A percentile compares a stretch with the other conserved stretches of the same genome.
These are phyloP conservation scores for Platypus cylindrus DNA, from an alignment of 2,888 invertebrate genomes.

Conservation along the genomic window DNA sequence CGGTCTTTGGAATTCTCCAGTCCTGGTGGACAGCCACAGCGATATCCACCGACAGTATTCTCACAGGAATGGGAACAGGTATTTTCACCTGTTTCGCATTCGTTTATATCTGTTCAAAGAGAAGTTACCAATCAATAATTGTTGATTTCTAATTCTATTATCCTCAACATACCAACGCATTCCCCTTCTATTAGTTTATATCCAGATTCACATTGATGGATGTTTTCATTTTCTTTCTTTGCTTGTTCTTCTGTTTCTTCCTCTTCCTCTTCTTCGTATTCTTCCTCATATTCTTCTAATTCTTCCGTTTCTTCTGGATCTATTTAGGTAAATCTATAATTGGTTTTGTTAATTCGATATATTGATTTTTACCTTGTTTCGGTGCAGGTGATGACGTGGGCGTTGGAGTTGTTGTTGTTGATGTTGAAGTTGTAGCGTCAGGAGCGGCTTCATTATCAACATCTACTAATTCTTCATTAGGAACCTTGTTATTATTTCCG, in stretches of 20 bases:
- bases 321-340: not conserved
- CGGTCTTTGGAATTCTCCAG: constrained; percentile 31
- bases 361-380: no score
- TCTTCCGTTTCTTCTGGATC: not conserved
- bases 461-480: constrained; percentile 3
- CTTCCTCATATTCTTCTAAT: not conserved
- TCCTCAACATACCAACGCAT: constrained; percentile 29
- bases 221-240: constrained; percentile 2
- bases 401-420: no score
- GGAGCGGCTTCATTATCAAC: not conserved
- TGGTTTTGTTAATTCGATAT: not conserved
- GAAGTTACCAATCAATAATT: constrained; percentile 23
- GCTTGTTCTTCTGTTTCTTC: constrained; percentile 2
- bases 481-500: constrained; percentile 4
- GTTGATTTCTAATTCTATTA: not conserved
- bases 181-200: constrained; percentile 37
- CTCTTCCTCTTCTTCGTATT: constrained; percentile 2
- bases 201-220: constrained; percentile 26
- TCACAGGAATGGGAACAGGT: constrained; percentile 41
- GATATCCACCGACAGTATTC: constrained; percentile 42
- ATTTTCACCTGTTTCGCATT: constrained; percentile 31
- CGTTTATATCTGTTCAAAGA: constrained; percentile 31
- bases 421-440: not conserved
- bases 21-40: constrained; percentile 42
- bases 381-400: no score